Evolutionary conservation across 92 coral and sea anemone genomes (phyloP).

Genomic region (Epizoanthus illoricatus): DNA sequence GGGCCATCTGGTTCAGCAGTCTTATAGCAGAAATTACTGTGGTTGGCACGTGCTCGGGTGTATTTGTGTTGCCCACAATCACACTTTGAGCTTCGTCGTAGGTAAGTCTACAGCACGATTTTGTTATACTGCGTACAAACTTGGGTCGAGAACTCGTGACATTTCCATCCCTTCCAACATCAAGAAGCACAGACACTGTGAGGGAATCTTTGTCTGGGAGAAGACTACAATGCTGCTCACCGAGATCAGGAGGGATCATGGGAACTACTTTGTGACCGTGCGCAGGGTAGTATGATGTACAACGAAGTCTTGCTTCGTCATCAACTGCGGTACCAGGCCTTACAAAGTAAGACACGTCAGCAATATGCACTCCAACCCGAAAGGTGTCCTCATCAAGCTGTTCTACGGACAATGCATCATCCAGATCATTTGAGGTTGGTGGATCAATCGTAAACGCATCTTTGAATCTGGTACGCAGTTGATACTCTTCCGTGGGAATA

Average conservation of each 20-base stretch:
- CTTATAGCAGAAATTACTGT: slow-evolving; percentile 33
- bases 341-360: slow-evolving; percentile 90
- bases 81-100: slow-evolving; percentile 76
- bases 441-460: slow-evolving; percentile 93
- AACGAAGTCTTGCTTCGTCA: slow-evolving; percentile 72
- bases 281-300: slow-evolving; percentile 80
- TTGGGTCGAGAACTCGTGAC: slow-evolving; percentile 27
- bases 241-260: slow-evolving; percentile 85
- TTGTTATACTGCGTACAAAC: slow-evolving; percentile 60
- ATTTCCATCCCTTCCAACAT: slow-evolving; percentile 53
- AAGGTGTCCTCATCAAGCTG: slow-evolving; percentile 32
- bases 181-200: slow-evolving; percentile 65
- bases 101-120: slow-evolving; percentile 65
- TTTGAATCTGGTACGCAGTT: slow-evolving; percentile 32
- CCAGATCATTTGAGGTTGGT: slow-evolving; percentile 69
- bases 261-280: slow-evolving; percentile 56
- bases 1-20: slow-evolving; percentile 57
- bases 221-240: slow-evolving; percentile 78
- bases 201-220: slow-evolving; percentile 69
- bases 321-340: slow-evolving; percentile 66
- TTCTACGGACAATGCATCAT: slow-evolving; percentile 85
- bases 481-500: slow-evolving; percentile 62
- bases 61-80: slow-evolving; percentile 36
- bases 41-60: slow-evolving; percentile 11
- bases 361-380: slow-evolving; percentile 81